These are phyloP conservation scores for Acanthosepion lycidas DNA, from an alignment of 2,888 invertebrate species.

Conservation along the genomic window DNA sequence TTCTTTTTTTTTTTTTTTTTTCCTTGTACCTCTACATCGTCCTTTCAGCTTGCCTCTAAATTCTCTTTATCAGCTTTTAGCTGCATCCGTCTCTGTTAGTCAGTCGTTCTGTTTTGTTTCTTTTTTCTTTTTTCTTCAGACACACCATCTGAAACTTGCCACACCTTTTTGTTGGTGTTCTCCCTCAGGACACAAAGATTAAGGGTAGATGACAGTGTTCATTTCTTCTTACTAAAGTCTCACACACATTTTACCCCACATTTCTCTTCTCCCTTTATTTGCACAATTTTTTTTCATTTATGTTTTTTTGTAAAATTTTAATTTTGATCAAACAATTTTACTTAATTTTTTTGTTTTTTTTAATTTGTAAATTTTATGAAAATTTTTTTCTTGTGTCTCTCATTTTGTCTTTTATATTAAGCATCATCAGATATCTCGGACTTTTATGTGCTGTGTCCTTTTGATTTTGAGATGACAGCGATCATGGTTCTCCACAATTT, in stretches of 20 bases:
- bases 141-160: neutral
- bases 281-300: too few species aligned
- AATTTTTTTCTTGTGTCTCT: neutral
- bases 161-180: neutral
- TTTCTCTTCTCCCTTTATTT: too few species aligned
- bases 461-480: too few species aligned
- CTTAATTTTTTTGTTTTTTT: neutral
- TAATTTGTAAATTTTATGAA: neutral
- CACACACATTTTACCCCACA: neutral
- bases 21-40: neutral
- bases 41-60: neutral
- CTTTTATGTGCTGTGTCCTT: too few species aligned
- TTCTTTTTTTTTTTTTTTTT: neutral
- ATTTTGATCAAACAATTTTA: too few species aligned
- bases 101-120: neutral
- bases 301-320: too few species aligned
- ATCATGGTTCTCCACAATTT: too few species aligned
- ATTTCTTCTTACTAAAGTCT: neutral
- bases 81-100: neutral
- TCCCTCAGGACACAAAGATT: neutral
- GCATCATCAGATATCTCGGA: too few species aligned
- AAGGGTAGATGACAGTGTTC: neutral
- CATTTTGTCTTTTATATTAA: neutral
- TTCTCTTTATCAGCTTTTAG: neutral
- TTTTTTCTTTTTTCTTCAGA: neutral